Evolutionary conservation across 2,113 vertebrate genomes (phyloP).

Genomic region (Numida meleagris): DNA sequence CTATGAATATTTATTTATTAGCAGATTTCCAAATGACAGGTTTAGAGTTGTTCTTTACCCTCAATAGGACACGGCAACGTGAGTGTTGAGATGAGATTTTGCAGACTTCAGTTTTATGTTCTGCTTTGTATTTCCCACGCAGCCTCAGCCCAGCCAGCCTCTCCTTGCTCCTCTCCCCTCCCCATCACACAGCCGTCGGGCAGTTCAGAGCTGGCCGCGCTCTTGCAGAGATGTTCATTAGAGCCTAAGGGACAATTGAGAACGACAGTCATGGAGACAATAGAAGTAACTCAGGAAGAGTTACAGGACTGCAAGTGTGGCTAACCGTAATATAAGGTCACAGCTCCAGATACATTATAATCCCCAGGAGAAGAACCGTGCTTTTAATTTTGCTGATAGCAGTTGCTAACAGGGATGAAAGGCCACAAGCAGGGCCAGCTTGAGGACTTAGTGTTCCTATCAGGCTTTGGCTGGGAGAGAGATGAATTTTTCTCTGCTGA

Average conservation of each 20-base stretch:
- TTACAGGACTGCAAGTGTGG: not conserved
- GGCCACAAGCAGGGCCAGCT: not conserved
- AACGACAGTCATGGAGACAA: not conserved
- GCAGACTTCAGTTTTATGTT: not conserved
- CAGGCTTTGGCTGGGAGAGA: not conserved
- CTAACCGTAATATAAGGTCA: not conserved
- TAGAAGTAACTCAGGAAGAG: not conserved
- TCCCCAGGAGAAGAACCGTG: not conserved
- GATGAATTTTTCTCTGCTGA: not conserved
- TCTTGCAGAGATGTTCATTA: not conserved
- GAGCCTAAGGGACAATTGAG: not conserved
- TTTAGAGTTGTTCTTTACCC: not conserved
- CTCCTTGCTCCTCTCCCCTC: not conserved
- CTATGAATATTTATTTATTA: not conserved
- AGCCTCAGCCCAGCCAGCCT: not conserved
- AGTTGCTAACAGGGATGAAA: not conserved
- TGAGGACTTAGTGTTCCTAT: not conserved
- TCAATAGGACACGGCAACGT: rapidly evolving
- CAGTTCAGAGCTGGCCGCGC: not conserved
- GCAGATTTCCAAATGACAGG: not conserved
- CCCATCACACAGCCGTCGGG: rapidly evolving
- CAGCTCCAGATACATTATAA: not conserved
- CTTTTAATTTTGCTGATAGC: not conserved
- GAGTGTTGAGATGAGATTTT: not conserved
- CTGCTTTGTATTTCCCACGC: not conserved